These are phyloP conservation scores for Ferdinandea cuprea DNA, from an alignment of 2,888 invertebrate species.

Conservation along the genomic window DNA sequence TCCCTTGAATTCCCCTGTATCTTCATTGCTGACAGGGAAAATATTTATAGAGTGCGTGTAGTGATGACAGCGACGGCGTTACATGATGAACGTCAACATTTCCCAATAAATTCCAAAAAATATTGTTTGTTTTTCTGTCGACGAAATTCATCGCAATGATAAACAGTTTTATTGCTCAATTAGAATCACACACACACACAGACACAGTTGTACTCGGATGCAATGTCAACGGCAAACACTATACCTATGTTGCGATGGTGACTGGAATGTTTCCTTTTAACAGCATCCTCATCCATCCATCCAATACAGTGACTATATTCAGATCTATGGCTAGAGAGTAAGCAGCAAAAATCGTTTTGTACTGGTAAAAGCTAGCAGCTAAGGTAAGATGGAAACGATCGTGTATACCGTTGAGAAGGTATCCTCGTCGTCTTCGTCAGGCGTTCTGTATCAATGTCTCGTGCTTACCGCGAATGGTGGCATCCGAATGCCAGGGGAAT, in stretches of 20 bases:
- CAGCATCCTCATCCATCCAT: conserved; percentile 11
- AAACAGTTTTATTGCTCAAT: conserved; percentile 73
- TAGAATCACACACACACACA: conserved; percentile 45
- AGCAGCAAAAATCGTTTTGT: conserved; percentile 36
- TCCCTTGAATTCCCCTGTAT: conserved; percentile 23
- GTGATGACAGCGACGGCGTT: conserved; percentile 46
- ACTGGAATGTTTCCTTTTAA: conserved; percentile 44
- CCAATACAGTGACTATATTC: conserved; percentile 23
- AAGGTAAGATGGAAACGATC: conserved; percentile 45
- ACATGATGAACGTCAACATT: conserved; percentile 61
- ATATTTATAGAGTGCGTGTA: conserved; percentile 60
- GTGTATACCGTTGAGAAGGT: conserved; percentile 57
- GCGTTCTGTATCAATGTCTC: conserved; percentile 72
- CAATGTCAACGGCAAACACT: conserved; percentile 10
- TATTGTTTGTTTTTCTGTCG: conserved; percentile 30
- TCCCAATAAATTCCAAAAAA: conserved; percentile 65
- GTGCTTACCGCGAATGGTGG: conserved; percentile 61
- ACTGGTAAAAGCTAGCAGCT: conserved; percentile 38
- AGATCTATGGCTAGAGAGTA: conserved; percentile 30
- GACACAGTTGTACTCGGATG: background rate
- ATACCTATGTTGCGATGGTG: conserved; percentile 8
- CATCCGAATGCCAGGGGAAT: conserved; percentile 68
- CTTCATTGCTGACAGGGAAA: background rate
- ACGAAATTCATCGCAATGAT: conserved; percentile 55
- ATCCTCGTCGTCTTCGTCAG: conserved; percentile 56